Evolutionary conservation across 1,140 invertebrate species (phyloP).

Genomic region (Bombus pascuorum): DNA sequence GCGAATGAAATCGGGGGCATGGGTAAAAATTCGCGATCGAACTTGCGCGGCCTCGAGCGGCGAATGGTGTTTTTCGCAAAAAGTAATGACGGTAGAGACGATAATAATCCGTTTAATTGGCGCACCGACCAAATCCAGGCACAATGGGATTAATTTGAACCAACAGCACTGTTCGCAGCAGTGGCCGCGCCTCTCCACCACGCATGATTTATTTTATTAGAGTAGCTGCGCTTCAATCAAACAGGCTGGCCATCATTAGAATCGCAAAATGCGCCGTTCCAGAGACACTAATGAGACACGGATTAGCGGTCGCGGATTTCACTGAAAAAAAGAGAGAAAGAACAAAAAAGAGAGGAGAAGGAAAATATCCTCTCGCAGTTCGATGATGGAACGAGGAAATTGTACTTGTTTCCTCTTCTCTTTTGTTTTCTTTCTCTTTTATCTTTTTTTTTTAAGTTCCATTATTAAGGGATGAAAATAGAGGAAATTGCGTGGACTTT

Average conservation of each 20-base stretch:
- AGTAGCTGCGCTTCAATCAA: slow-evolving; percentile 67
- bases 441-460: not conserved
- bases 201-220: slow-evolving; percentile 73
- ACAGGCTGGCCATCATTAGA: slow-evolving; percentile 70
- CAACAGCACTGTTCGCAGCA: slow-evolving; percentile 66
- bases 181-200: slow-evolving; percentile 53
- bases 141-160: slow-evolving; percentile 73
- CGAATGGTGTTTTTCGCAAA: slow-evolving; percentile 65
- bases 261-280: slow-evolving; percentile 62
- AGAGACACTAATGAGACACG: slow-evolving; percentile 64
- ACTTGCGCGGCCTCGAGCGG: not conserved
- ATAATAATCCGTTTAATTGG: slow-evolving; percentile 73
- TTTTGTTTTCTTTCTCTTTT: not conserved
- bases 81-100: slow-evolving; percentile 70
- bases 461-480: not conserved
- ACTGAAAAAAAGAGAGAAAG: not conserved
- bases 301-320: slow-evolving; percentile 62
- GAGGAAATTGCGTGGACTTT: not conserved
- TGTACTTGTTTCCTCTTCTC: not conserved
- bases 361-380: not conserved
- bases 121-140: slow-evolving; percentile 69
- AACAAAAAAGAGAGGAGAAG: not conserved
- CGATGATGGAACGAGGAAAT: slow-evolving; percentile 7
- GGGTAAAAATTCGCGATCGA: slow-evolving; percentile 58
- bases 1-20: not conserved